These are phyloP conservation scores for Dasysyrphus tricinctus DNA, from an alignment of 2,888 invertebrate species.

Conservation along the genomic window DNA sequence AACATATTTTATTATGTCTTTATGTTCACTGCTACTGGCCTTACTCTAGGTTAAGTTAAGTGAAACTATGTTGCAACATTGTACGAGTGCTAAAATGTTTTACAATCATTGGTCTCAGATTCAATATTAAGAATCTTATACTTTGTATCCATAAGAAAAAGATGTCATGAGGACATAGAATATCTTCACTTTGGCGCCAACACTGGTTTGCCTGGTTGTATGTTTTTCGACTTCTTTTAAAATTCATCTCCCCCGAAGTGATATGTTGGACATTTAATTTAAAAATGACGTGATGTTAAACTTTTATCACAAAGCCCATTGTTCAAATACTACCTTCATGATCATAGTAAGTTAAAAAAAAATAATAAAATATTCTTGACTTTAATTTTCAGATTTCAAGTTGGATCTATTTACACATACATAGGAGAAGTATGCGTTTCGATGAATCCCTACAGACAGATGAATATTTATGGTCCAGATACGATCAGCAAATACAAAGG, in stretches of 20 bases:
- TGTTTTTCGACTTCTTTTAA: not conserved
- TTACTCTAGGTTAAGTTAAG: slow-evolving; percentile 37
- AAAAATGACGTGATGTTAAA: not conserved
- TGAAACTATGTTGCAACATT: slow-evolving; percentile 55
- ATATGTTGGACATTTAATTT: not conserved
- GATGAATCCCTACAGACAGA: slow-evolving; percentile 96
- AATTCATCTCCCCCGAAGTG: not conserved
- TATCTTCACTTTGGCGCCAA: slow-evolving; percentile 12
- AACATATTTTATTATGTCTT: slow-evolving; percentile 34
- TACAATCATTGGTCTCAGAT: slow-evolving; percentile 36
- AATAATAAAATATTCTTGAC: slow-evolving; percentile 28
- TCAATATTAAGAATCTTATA: slow-evolving; percentile 43
- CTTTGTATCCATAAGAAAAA: not conserved
- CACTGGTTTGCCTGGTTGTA: not conserved
- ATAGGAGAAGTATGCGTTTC: slow-evolving; percentile 99
- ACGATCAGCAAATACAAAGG: slow-evolving; percentile 95
- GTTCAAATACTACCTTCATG: too few relatives aligned
- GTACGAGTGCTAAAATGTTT: slow-evolving; percentile 60
- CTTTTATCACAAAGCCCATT: too few relatives aligned
- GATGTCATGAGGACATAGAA: slow-evolving; percentile 6
- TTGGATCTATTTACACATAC: slow-evolving; percentile 97
- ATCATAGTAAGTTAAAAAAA: too few relatives aligned
- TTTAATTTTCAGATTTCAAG: slow-evolving; percentile 88
- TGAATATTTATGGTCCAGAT: slow-evolving; percentile 95
- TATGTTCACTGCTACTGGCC: slow-evolving; percentile 48